Evolutionary conservation across 1,140 invertebrate species (phyloP), one percentile per base, ranked within the genome.

Genomic region (Adoxophyes honmai): DNA sequence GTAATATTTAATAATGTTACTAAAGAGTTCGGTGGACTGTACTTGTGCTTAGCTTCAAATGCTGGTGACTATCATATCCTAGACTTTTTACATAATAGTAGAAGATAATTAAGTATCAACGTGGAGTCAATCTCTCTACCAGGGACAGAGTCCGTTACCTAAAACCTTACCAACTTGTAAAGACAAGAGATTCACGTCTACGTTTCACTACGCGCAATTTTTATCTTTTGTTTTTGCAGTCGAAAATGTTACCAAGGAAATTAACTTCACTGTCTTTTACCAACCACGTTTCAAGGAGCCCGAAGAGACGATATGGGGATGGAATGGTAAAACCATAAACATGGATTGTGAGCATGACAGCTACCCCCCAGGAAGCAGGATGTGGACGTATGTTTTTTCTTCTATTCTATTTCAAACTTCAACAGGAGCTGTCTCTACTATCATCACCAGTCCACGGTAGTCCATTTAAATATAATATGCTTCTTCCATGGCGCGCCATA

Each of bases 1-100:
- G 65, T 79, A 37, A 64, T 68, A 16, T 69, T 82, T 52, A 60
- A 68, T 5, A 65, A 60, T 55, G 68, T 77, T 4, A 64, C 55
- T 13, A 59, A 68, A 60, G 53, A 51, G 5, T 59, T 73, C 11
- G 69, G 60, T 14, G 80, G 81, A 7, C 21, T 59, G 18, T 85
- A 82, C 48, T 42, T 66, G 13, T 87, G 84, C 57, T 82, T 77
- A 37, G 81, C 84, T 0, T 74, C 44, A 11, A 85, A 87, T 60
- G 67, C 70, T 60, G 75, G 83, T 85, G 70, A 65, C 57, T 55
- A 3, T 39, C 9, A 52, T 36, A 28, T 37, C 5, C 48, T 28
- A 21, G 5, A 18, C 5, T 34, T 7, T 42, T 34, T 55, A 51
- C 18, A 34, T 39, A 38, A n/a, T n/a, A n/a, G n/a, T n/a, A n/a